Evolutionary conservation across 2,797 vertebrate genomes (phyloP), one percentile per base, ranked within the genome.

Genomic region (Siniperca obscura): DNA sequence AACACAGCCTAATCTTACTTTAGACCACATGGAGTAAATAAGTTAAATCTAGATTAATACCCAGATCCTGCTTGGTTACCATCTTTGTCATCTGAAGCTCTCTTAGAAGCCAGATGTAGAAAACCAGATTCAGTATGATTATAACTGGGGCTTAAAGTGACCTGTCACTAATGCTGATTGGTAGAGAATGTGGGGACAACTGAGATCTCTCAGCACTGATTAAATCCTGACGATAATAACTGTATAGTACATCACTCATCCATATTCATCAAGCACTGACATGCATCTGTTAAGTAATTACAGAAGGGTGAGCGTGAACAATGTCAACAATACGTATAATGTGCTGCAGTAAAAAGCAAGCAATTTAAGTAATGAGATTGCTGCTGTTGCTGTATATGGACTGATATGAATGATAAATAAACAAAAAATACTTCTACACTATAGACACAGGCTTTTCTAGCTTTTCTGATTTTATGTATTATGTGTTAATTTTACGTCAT

Each of bases 171-270:
- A 89, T 86, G 84, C 74, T 89, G 90, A 93, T 93, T 93, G 85
- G 83, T 81, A 70, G 72, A 83, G 84, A 89, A 73, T 16, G 77
- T 50, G 56, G 50, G 46, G 62, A 75, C 76, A 81, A 90, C 75
- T 2, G 52, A 84, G 82, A 91, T 92, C 91, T 92, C 90, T 94
- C 90, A 86, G 83, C 81, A 34, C 87, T 93, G 93, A 94, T 95
- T 94, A 92, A 94, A 92, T 87, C 77, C 89, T 70, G 83, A 80
- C 73, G 14, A 88, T 89, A 90, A 90, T 89, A 88, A 89, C 82
- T 62, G 81, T 82, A 82, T 76, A 76, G 86, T 61, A 38, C 91
- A 90, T 91, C 76, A 85, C 55, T 91, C 90, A 86, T 84, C 79
- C 74, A 87, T 91, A 91, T 91, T 91, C 85, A 92, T 90, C 86